Evolutionary conservation across 2,113 vertebrate genomes (phyloP).

Genomic region (Polypterus bichir): DNA sequence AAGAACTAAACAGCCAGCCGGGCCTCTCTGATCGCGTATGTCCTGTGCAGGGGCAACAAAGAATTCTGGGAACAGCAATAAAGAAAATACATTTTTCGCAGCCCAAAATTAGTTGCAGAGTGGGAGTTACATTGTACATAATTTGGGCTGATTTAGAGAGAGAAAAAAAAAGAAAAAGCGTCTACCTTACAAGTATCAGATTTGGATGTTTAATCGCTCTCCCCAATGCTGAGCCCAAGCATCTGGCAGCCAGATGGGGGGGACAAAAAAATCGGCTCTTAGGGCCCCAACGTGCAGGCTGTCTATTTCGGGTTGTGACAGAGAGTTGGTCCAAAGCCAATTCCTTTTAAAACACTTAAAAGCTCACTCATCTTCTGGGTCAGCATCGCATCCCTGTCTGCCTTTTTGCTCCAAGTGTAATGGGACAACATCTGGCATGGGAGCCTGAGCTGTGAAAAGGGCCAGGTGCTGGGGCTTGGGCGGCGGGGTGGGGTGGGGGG

Average conservation of each 20-base stretch:
- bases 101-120: not conserved
- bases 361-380: not conserved
- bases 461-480: too few species aligned
- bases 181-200: constrained; percentile 12
- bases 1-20: not conserved
- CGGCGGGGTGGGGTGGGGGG: too few species aligned
- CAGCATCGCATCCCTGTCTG: too few species aligned
- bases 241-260: constrained; percentile 50
- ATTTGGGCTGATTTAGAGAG: not conserved
- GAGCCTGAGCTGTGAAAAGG: not conserved
- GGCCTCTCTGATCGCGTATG: not conserved
- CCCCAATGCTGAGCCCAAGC: constrained; percentile 30
- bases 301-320: not conserved
- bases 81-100: not conserved
- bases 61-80: not conserved
- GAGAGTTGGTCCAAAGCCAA: constrained; percentile 8
- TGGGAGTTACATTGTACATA: not conserved
- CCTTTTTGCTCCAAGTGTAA: too few species aligned
- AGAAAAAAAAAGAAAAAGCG: not conserved
- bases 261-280: not conserved
- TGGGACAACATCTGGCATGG: not conserved
- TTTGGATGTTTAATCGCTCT: constrained; percentile 36
- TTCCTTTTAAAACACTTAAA: not conserved
- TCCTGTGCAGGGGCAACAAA: not conserved
- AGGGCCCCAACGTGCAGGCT: not conserved